phyloP scores from a whole-genome alignment of 2,113 vertebrate species.

The Ranitomeya imitator region DNA sequence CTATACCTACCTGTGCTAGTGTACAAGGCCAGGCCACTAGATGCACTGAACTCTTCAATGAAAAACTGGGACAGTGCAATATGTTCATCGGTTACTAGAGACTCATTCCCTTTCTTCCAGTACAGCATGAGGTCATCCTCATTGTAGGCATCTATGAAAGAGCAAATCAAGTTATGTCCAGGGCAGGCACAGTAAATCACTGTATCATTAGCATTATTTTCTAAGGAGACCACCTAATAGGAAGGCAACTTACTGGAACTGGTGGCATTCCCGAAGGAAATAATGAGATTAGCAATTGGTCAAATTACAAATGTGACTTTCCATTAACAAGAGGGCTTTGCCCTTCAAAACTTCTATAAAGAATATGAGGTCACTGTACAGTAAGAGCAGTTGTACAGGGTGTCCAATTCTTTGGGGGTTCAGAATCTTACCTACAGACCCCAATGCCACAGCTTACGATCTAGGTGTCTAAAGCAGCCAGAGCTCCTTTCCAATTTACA shows the following conservation, averaged over 20 bases:
- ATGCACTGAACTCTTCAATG: constrained; percentile 88
- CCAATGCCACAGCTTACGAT: too few species aligned
- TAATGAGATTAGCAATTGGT: neutral
- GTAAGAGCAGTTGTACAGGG: too few species aligned
- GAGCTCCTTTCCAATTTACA: too few species aligned
- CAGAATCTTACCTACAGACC: too few species aligned
- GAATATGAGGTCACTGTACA: too few species aligned
- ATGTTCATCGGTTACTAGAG: constrained; percentile 84
- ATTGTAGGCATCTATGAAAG: constrained; percentile 84
- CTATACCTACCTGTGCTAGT: constrained; percentile 84
- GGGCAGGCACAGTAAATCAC: neutral
- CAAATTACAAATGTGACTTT: neutral
- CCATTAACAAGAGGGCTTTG: neutral
- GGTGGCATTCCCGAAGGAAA: neutral
- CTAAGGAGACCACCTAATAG: neutral
- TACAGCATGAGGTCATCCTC: constrained; percentile 93
- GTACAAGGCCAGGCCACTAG: constrained; percentile 88
- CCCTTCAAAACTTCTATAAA: too few species aligned
- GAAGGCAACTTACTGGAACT: neutral
- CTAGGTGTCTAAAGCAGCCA: too few species aligned
- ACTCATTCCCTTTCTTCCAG: constrained; percentile 90
- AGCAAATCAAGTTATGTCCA: neutral
- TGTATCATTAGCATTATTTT: neutral
- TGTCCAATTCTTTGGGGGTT: too few species aligned
- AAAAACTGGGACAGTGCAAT: constrained; percentile 92